phyloP scores from a whole-genome alignment of 2,797 vertebrate genomes.

The Chromobotia macracanthus region DNA sequence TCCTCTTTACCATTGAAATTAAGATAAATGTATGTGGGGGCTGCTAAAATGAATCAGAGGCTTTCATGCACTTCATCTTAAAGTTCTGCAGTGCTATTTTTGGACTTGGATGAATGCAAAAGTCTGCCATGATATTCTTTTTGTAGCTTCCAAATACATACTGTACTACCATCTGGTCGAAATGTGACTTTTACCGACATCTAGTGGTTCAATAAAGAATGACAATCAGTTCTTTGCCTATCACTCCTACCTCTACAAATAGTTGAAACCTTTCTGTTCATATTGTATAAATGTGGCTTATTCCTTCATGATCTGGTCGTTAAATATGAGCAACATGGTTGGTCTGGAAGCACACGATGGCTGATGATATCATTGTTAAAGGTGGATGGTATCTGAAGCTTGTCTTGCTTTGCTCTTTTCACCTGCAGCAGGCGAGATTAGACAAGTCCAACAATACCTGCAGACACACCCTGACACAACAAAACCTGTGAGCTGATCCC shows the following conservation, averaged over 20 bases:
- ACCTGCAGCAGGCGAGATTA: slow-evolving; percentile 19
- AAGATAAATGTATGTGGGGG: background rate
- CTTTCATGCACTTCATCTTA: background rate
- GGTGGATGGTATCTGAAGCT: slow-evolving; percentile 3
- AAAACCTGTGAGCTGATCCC: background rate
- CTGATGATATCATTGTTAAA: background rate
- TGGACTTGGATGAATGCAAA: background rate
- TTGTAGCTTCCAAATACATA: too few species aligned
- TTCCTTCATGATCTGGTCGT: background rate
- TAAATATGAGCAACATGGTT: background rate
- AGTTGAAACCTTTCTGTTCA: too few species aligned
- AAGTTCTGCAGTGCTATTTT: background rate
- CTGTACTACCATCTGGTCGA: background rate
- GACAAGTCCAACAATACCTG: slow-evolving; percentile 32
- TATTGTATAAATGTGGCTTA: background rate
- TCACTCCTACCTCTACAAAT: too few species aligned
- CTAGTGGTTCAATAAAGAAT: slow-evolving; percentile 5
- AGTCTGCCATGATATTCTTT: background rate
- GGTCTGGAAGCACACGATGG: background rate
- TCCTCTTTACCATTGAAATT: background rate
- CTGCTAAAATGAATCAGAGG: background rate
- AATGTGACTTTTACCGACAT: slow-evolving; percentile 3
- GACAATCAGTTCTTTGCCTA: too few species aligned
- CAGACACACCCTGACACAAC: slow-evolving; percentile 46
- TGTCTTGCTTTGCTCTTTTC: background rate